Base-by-base conservation (phyloP, 2,797 vertebrate genomes). In the Bovichtus variegatus region DNA sequence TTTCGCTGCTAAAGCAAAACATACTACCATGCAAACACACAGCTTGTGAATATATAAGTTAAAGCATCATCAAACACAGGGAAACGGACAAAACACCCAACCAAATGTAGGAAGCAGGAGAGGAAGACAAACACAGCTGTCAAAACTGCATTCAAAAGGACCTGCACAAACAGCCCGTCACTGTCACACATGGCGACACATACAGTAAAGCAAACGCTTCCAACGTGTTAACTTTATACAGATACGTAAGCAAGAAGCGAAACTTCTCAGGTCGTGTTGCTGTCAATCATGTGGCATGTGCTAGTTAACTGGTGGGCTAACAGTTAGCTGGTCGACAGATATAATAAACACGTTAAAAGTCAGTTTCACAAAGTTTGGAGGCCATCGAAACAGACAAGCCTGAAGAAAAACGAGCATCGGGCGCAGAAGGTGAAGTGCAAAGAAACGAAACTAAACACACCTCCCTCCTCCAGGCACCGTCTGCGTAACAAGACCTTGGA, bases 91-190 rank as follows among this genome's bases (percentile, higher is more conserved):
- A 41, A 57, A 54, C 2, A 47, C 2, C 31, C 21, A 31, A 66
- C 7, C 6, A 57, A 59, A 67, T n/a, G 4, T 40, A 23, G 13
- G 53, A 61, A 18, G 58, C 18, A 51, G 36, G 15, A 73, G 15
- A 61, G 46, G 44, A 68, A 58, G 44, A 65, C 59, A 62, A 36
- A 57, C 46, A 60, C 66, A 60, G 62, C 65, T 75, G 73, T 36
- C 5, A 54, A 43, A 40, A 55, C 46, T 16, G 13, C 27, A 44
- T 25, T 16, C 34, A 64, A 59, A 46, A 23, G 50, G 10, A 60
- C 46, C 5, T 59, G 51, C 34, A 55, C 31, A n/a, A 23, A 36
- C 47, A 62, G 25, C 16, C 3, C 19, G 54, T 27, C 49, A 49
- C 23, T 51, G 19, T 31, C 36, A 44, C 15, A 31, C 19, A 38